phyloP scores from a whole-genome alignment of 2,888 invertebrate species.

The Podotricha telesiphe region DNA sequence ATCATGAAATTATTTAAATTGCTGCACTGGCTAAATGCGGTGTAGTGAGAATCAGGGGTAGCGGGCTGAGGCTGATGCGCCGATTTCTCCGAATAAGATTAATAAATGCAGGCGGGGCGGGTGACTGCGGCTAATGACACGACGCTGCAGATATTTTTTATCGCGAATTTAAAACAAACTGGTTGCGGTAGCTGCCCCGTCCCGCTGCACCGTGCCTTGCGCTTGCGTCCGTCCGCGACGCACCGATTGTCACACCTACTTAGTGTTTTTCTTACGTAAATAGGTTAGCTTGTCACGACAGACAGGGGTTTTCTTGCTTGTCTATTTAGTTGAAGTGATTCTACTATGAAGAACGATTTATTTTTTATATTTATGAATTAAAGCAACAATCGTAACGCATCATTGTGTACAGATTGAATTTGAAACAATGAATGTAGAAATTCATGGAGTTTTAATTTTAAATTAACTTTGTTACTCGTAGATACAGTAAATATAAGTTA shows the following conservation, averaged over 20 bases:
- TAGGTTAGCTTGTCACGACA: constrained; percentile 36
- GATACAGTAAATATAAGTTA: constrained; percentile 8
- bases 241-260: constrained; percentile 54
- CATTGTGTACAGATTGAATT: background rate
- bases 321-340: constrained; percentile 38
- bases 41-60: constrained; percentile 39
- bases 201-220: constrained; percentile 32
- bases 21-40: constrained; percentile 35
- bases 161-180: constrained; percentile 80
- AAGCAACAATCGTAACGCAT: too few relatives aligned
- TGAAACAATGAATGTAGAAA: too few relatives aligned
- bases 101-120: constrained; percentile 73
- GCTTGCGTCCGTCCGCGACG: constrained; percentile 51
- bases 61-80: constrained; percentile 60
- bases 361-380: background rate
- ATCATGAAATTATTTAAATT: constrained; percentile 29
- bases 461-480: background rate
- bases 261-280: constrained; percentile 53
- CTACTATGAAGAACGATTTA: background rate
- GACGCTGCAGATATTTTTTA: constrained; percentile 78
- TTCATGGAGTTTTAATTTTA: background rate
- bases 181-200: constrained; percentile 59
- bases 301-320: constrained; percentile 35
- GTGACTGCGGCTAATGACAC: constrained; percentile 76
- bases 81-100: constrained; percentile 81